phyloP scores from a whole-genome alignment of 2,797 vertebrate species.

The Acrossocheilus fasciatus region DNA sequence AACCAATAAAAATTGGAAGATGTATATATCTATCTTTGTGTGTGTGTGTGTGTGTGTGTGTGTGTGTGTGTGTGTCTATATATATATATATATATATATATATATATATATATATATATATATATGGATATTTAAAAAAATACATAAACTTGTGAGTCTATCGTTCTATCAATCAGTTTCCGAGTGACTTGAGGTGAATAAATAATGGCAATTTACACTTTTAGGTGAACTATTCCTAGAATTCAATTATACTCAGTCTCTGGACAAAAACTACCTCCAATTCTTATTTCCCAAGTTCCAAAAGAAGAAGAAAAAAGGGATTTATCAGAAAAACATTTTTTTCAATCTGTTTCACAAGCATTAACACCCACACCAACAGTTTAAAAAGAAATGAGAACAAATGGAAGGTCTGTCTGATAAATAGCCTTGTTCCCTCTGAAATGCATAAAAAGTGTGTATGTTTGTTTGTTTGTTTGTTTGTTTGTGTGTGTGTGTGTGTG shows the following conservation, averaged over 20 bases:
- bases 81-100: no score
- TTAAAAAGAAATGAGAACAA: background rate
- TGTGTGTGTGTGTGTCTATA: no score
- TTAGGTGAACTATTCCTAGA: background rate
- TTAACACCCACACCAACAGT: background rate
- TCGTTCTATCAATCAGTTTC: background rate
- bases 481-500: background rate
- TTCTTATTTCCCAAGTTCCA: slow-evolving; percentile 2
- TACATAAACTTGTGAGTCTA: background rate
- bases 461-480: slow-evolving; percentile 27
- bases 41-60: slow-evolving; percentile 15
- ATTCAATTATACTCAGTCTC: slow-evolving; percentile 4
- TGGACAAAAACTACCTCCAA: background rate
- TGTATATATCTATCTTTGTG: background rate
- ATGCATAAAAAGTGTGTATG: background rate
- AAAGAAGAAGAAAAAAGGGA: background rate
- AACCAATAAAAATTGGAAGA: slow-evolving; percentile 43
- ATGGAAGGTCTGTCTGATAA: slow-evolving; percentile 9
- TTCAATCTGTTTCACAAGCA: background rate
- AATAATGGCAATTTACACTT: background rate
- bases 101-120: background rate
- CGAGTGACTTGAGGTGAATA: background rate
- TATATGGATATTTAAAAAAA: background rate
- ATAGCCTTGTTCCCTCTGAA: background rate
- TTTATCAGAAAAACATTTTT: background rate